Conservation (phyloP, 2,113 vertebrate species). For the Phoxinus phoxinus region DNA sequence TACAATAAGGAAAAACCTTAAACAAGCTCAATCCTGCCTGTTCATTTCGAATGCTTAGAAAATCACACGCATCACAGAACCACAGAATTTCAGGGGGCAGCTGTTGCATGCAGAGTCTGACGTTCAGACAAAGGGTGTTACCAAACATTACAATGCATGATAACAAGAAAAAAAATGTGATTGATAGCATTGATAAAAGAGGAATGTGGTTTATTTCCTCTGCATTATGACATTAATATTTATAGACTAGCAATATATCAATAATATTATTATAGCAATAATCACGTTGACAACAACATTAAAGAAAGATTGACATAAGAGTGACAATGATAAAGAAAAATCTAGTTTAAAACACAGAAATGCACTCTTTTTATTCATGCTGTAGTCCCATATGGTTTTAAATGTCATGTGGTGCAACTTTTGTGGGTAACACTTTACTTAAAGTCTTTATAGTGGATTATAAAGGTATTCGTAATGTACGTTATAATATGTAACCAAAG, state of each 20-base stretch:
- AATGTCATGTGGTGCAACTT: conserved; percentile 4
- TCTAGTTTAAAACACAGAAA: neutral
- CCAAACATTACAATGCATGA: conserved; percentile 18
- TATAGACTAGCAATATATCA: too few species aligned
- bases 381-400: neutral
- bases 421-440: too few species aligned
- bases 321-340: neutral
- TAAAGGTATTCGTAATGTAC: too few species aligned
- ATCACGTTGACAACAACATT: conserved; percentile 2
- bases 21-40: conserved; percentile 44
- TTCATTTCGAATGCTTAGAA: conserved; percentile 19
- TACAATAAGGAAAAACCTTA: conserved; percentile 25
- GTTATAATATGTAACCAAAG: too few species aligned
- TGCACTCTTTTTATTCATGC: neutral
- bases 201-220: conserved; percentile 1
- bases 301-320: neutral
- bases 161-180: neutral
- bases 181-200: conserved; percentile 5
- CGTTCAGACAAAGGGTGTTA: conserved; percentile 25
- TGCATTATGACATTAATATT: neutral
- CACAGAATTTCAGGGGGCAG: conserved; percentile 14
- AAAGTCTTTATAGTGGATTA: too few species aligned
- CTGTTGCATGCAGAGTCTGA: conserved; percentile 20
- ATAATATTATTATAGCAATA: too few species aligned
- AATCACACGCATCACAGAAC: conserved; percentile 30